Conservation (phyloP, 1,140 invertebrate species). For the Listronotus oregonensis region DNA sequence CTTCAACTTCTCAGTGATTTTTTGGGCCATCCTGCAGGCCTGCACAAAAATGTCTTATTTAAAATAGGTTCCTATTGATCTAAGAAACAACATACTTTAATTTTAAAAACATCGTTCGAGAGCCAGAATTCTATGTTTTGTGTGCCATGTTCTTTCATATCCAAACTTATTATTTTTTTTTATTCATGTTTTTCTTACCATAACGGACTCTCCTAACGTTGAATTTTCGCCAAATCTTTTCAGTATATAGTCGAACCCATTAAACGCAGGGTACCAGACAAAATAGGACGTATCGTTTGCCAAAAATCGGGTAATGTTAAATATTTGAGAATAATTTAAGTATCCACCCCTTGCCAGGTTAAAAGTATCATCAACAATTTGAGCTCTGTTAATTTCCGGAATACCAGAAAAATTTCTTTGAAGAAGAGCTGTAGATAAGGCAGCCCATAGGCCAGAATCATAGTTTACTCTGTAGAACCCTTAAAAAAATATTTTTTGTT, state of each 20-base stretch:
- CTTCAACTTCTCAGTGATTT: no score
- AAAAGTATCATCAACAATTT: conserved; percentile 80
- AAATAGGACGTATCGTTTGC: conserved; percentile 65
- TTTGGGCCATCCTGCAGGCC: no score
- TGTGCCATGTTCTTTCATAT: no score
- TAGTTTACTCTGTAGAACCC: conserved; percentile 74
- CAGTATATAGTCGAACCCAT: conserved; percentile 60
- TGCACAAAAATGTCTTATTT: no score
- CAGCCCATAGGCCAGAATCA: conserved; percentile 69
- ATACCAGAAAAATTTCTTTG: conserved; percentile 61
- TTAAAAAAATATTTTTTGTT: conserved; percentile 46
- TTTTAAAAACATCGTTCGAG: no score
- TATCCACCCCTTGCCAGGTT: conserved; percentile 61
- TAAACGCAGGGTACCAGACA: conserved; percentile 67
- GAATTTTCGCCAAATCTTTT: conserved; percentile 26
- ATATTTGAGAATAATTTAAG: conserved; percentile 58
- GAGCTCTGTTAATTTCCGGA: conserved; percentile 74
- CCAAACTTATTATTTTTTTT: no score
- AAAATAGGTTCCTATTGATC: no score
- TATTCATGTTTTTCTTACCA: conserved; percentile 8
- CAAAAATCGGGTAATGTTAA: conserved; percentile 66
- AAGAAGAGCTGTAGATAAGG: conserved; percentile 61
- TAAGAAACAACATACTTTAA: no score
- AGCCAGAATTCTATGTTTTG: no score
- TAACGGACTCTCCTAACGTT: conserved; percentile 19